A percentile compares a stretch with the other conserved stretches of the same genome.
Evolutionary conservation across 2,113 vertebrate genomes (phyloP).

Genomic region (Cololabis saira): DNA sequence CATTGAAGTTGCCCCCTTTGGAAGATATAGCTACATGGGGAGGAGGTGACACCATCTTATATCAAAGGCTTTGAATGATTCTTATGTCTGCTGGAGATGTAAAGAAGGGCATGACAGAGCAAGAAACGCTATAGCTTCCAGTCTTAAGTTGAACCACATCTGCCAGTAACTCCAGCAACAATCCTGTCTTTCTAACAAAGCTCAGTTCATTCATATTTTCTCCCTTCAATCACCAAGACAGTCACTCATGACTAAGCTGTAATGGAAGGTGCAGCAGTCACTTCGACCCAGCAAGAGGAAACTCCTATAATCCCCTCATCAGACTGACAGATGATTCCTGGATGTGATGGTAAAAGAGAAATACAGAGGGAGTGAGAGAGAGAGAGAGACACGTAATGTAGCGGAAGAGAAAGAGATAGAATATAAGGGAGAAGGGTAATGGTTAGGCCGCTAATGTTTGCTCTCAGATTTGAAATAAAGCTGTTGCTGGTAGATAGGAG

Average conservation of each 20-base stretch:
- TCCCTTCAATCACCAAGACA: slow-evolving; percentile 50
- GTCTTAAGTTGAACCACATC: slow-evolving; percentile 13
- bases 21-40: slow-evolving; percentile 44
- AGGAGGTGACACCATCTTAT: slow-evolving; percentile 10
- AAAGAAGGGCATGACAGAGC: background rate
- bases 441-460: slow-evolving; percentile 66
- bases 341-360: slow-evolving; percentile 43
- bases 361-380: slow-evolving; percentile 4
- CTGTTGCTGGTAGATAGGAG: slow-evolving; percentile 50
- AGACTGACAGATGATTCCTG: slow-evolving; percentile 70
- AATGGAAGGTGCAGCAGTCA: slow-evolving; percentile 71
- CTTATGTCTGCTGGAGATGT: slow-evolving; percentile 13
- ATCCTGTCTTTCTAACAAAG: slow-evolving; percentile 16
- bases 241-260: slow-evolving; percentile 68
- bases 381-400: slow-evolving; percentile 18
- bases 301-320: slow-evolving; percentile 75
- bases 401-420: slow-evolving; percentile 41
- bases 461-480: slow-evolving; percentile 75
- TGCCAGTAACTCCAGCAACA: slow-evolving; percentile 6
- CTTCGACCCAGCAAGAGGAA: slow-evolving; percentile 59
- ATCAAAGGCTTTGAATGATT: slow-evolving; percentile 36
- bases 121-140: slow-evolving; percentile 35
- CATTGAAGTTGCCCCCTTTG: slow-evolving; percentile 34
- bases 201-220: slow-evolving; percentile 64
- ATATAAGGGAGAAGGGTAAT: slow-evolving; percentile 49